Conservation (phyloP, 2,888 invertebrate genomes). For the Cenopis cana region DNA sequence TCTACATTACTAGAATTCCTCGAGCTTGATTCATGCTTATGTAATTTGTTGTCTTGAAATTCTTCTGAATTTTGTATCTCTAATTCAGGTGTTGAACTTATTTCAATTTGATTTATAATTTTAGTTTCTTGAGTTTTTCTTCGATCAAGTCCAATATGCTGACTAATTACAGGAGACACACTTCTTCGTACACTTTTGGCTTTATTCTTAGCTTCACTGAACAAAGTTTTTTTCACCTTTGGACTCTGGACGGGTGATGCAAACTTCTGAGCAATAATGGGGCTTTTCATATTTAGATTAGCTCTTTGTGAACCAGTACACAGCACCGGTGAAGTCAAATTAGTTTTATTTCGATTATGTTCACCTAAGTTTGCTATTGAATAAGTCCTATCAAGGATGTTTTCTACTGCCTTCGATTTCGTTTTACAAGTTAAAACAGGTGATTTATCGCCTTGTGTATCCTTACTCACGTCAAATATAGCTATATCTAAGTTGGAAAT, state of each 20-base stretch:
- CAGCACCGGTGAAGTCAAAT: slow-evolving; percentile 57
- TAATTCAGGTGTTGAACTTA: background rate
- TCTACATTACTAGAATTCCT: slow-evolving; percentile 45
- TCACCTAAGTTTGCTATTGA: background rate
- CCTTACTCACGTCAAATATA: slow-evolving; percentile 54
- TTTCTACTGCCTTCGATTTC: slow-evolving; percentile 16
- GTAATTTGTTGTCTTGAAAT: slow-evolving; percentile 27
- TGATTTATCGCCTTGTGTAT: slow-evolving; percentile 53
- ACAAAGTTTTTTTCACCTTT: slow-evolving; percentile 64
- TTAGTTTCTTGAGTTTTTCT: slow-evolving; percentile 3
- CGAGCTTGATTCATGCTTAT: slow-evolving; percentile 3
- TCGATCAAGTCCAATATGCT: slow-evolving; percentile 17
- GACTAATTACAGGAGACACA: slow-evolving; percentile 9
- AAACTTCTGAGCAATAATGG: slow-evolving; percentile 60
- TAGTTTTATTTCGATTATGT: background rate
- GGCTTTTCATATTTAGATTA: slow-evolving; percentile 56
- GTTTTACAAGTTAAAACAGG: slow-evolving; percentile 52
- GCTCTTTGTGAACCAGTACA: slow-evolving; percentile 35
- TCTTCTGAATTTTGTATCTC: slow-evolving; percentile 13
- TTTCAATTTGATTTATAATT: slow-evolving; percentile 2
- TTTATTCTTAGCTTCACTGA: slow-evolving; percentile 44
- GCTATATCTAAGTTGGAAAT: slow-evolving; percentile 67
- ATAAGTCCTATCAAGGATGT: slow-evolving; percentile 2
- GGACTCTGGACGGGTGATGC: slow-evolving; percentile 52
- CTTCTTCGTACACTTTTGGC: slow-evolving; percentile 26